phyloP scores from a whole-genome alignment of 2,113 vertebrate genomes.

The Stigmatopora nigra region DNA sequence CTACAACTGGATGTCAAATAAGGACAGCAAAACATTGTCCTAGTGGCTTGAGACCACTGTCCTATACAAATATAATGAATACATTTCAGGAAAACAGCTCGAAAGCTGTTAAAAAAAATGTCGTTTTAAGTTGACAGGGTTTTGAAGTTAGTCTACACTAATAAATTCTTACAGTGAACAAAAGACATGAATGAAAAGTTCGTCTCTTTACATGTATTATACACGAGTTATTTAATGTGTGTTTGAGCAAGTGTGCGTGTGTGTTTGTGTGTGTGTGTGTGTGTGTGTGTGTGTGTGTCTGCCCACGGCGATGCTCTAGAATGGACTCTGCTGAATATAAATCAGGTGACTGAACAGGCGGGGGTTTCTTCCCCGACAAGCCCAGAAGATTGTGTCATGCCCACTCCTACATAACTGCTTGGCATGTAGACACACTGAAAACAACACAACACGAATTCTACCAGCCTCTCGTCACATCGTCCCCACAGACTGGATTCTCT shows the following conservation, averaged over 20 bases:
- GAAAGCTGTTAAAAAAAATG: too few species aligned
- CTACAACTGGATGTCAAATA: too few species aligned
- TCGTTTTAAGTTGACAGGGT: too few species aligned
- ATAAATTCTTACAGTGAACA: too few species aligned
- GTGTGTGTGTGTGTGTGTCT: slow-evolving; percentile 46
- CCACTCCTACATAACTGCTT: slow-evolving; percentile 59
- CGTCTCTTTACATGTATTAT: background rate
- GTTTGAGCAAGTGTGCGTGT: slow-evolving; percentile 10
- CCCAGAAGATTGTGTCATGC: slow-evolving; percentile 65
- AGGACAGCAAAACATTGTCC: too few species aligned
- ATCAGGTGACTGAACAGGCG: slow-evolving; percentile 72
- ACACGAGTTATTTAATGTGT: slow-evolving; percentile 6
- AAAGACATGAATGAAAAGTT: too few species aligned
- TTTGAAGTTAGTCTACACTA: too few species aligned
- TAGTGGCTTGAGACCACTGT: too few species aligned
- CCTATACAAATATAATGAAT: too few species aligned
- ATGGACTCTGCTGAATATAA: slow-evolving; percentile 71
- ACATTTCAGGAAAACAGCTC: too few species aligned
- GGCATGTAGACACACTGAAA: slow-evolving; percentile 20
- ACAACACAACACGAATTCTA: slow-evolving; percentile 50
- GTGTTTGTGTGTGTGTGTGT: slow-evolving; percentile 22
- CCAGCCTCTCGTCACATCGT: slow-evolving; percentile 34
- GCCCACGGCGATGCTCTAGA: slow-evolving; percentile 67
- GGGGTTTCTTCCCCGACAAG: slow-evolving; percentile 60
- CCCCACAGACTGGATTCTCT: slow-evolving; percentile 21